Base-by-base conservation (phyloP, 2,113 vertebrate genomes). In the Tachysurus vachellii region DNA sequence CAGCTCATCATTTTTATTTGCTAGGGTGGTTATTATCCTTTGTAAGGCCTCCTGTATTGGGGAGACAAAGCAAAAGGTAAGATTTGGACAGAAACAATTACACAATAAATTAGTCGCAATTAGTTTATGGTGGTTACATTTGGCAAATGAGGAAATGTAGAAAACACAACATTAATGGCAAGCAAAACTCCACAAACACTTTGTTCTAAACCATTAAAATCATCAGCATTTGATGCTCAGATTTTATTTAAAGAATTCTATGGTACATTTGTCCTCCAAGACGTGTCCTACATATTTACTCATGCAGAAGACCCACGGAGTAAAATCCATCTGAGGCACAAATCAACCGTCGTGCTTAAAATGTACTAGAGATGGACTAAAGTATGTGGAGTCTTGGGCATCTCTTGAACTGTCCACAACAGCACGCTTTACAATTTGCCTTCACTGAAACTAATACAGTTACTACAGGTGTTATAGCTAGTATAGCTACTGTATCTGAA, bases 1-100 rank as follows among this genome's bases (percentile, higher is more conserved):
- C 59, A 99, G 97, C 94, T 99, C 97, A 90, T 97, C 96, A 87
- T 97, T 98, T 94, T 99, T 99, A 94, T 92, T 97, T 53, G 96
- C 94, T 86, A 99, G 92, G 11, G 97, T 99, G 93, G 94, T 94
- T 82, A 98, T 96, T 93, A 99, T 99, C 93, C 97, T 96, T 88
- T 96, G 94, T 88, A 99, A 94, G 88, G 96, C 97, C 93, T 98
- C 97, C 98, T 99, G 92, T n/a, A 76, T 91, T 16, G 89, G 8
- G 44, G 36, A 61, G 50, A 53, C 13, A 28, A 28, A 50, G 12
- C 1, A 76, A 26, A 73, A 50, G 2, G 9, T 56, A 2, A 77
- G 47, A 31, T 31, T 56, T 4, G 56, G 2, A 79, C 50, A 28
- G 1, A 76, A 50, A 13, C 26, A 70, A 47, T 17, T 44, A 16